Percentiles rank a stretch among this genome's conserved stretches.
These are phyloP conservation scores for Agrochola macilenta DNA, from an alignment of 2,888 invertebrate genomes.

Conservation along the genomic window DNA sequence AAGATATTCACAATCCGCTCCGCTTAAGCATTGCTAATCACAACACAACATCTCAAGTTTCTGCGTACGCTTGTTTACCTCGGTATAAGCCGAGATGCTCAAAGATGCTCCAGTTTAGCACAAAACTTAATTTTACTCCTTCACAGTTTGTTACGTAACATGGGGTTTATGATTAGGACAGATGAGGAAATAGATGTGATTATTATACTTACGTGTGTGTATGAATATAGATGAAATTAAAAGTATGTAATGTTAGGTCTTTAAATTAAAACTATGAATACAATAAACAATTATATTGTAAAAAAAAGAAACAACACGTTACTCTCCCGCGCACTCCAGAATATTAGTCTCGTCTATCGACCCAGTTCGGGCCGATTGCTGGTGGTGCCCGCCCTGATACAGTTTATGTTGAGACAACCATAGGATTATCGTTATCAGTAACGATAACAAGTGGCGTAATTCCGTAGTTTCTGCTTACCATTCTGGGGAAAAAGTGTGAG, in stretches of 20 bases:
- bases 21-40: conserved; percentile 11
- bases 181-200: background rate
- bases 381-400: too few species aligned
- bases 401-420: too few species aligned
- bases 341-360: too few species aligned
- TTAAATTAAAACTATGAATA: too few species aligned
- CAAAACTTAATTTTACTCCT: conserved; percentile 56
- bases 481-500: too few species aligned
- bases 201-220: background rate
- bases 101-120: conserved; percentile 57
- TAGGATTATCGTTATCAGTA: too few species aligned
- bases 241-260: too few species aligned
- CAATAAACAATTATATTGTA: too few species aligned
- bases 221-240: too few species aligned
- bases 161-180: background rate
- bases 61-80: conserved; percentile 56
- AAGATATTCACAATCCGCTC: conserved; percentile 32
- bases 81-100: conserved; percentile 50
- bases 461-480: background rate
- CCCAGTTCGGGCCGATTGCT: too few species aligned
- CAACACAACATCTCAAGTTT: conserved; percentile 43
- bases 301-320: too few species aligned
- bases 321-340: too few species aligned
- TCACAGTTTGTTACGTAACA: conserved; percentile 40
- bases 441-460: background rate